phyloP scores from a whole-genome alignment of 1,140 invertebrate species.

The Cryptotermes secundus region DNA sequence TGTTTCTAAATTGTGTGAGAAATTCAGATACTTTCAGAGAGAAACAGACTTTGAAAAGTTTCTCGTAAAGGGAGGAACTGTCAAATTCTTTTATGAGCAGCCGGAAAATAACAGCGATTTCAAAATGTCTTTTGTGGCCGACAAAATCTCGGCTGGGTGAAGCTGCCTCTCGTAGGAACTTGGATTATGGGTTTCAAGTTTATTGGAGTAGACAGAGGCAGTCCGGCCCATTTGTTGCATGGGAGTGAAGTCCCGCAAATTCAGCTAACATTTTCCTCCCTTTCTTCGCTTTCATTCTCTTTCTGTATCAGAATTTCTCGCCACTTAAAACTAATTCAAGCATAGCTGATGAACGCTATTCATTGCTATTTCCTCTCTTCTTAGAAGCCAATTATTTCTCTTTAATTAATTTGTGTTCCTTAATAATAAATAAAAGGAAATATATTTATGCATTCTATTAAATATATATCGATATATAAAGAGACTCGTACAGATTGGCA shows the following conservation, averaged over 20 bases:
- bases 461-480: too few species aligned
- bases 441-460: too few species aligned
- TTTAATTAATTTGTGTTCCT: too few species aligned
- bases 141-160: background rate
- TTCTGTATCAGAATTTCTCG: background rate
- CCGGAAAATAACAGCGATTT: background rate
- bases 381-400: too few species aligned
- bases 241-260: background rate
- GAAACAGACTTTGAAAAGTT: background rate
- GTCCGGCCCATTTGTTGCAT: background rate
- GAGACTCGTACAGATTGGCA: too few species aligned
- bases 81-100: background rate
- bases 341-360: background rate
- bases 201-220: background rate
- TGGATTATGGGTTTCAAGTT: background rate
- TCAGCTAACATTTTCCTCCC: background rate
- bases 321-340: background rate
- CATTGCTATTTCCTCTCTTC: background rate
- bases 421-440: too few species aligned
- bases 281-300: background rate
- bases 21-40: too few species aligned
- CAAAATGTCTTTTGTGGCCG: background rate
- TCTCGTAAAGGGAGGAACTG: background rate
- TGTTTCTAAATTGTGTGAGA: too few species aligned
- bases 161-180: background rate